phyloP scores from a whole-genome alignment of 2,888 invertebrate species.

The Lathronympha strigana region DNA sequence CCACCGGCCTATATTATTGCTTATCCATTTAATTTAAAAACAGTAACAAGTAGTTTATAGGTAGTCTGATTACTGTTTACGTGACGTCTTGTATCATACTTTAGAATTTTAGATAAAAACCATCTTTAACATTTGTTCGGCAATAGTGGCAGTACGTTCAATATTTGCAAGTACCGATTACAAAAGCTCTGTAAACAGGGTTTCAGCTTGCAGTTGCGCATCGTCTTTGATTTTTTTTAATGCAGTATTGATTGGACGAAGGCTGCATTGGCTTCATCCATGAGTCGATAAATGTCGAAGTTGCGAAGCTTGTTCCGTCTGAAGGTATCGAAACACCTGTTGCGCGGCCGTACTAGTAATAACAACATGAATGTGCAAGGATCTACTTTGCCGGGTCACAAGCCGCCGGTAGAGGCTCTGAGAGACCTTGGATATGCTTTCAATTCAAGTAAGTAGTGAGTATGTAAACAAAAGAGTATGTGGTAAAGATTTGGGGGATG shows the following conservation, averaged over 20 bases:
- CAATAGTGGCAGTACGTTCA: background rate
- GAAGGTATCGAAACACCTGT: slow-evolving; percentile 86
- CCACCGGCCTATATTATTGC: too few relatives aligned
- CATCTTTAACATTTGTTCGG: background rate
- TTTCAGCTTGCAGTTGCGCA: slow-evolving; percentile 1
- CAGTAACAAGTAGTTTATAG: too few relatives aligned
- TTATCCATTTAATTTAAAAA: too few relatives aligned
- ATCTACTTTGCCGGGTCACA: slow-evolving; percentile 92
- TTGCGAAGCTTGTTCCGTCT: slow-evolving; percentile 45
- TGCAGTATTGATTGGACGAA: slow-evolving; percentile 3
- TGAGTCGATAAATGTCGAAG: slow-evolving; percentile 31
- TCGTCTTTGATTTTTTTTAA: slow-evolving; percentile 8
- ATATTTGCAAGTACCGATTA: background rate
- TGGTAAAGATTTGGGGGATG: too few relatives aligned
- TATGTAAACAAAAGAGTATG: background rate
- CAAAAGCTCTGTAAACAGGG: background rate
- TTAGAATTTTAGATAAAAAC: background rate
- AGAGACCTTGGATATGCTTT: slow-evolving; percentile 84
- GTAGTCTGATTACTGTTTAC: background rate
- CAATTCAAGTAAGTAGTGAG: slow-evolving; percentile 72
- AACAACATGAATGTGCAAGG: slow-evolving; percentile 95
- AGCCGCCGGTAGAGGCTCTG: slow-evolving; percentile 84
- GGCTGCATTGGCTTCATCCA: background rate
- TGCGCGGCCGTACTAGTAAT: slow-evolving; percentile 94
- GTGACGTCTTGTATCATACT: background rate